Evolutionary conservation across 2,888 invertebrate genomes (phyloP).

Genomic region (Agrochola macilenta): DNA sequence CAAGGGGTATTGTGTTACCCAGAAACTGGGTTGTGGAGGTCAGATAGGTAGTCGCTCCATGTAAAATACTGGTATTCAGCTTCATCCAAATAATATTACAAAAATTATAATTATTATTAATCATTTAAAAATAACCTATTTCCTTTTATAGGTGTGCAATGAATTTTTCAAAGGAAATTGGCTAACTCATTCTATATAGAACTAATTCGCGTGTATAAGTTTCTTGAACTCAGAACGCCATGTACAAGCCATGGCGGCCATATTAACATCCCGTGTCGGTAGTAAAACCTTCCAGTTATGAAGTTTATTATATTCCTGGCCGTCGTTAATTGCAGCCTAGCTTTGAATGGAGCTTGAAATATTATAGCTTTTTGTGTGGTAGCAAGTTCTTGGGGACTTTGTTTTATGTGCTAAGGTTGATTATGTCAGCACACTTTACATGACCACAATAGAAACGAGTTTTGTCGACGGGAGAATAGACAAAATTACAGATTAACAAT

Average conservation of each 20-base stretch:
- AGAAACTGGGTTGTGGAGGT: too few relatives aligned
- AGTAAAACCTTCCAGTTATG: constrained; percentile 69
- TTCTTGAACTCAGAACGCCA: constrained; percentile 40
- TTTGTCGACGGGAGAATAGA: too few relatives aligned
- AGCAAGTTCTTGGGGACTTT: background rate
- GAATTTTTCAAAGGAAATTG: background rate
- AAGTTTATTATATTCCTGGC: constrained; percentile 67
- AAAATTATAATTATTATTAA: too few relatives aligned
- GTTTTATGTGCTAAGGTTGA: constrained; percentile 1
- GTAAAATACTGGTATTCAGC: too few relatives aligned
- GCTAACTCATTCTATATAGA: background rate
- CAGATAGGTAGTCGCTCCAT: too few relatives aligned
- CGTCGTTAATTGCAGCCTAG: constrained; percentile 41
- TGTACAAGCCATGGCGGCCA: constrained; percentile 20
- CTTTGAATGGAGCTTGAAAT: constrained; percentile 40
- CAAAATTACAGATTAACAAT: too few relatives aligned
- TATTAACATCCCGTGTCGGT: constrained; percentile 59
- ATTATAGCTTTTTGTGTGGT: constrained; percentile 26
- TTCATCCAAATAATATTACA: too few relatives aligned
- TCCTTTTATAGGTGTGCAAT: too few relatives aligned
- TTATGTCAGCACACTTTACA: too few relatives aligned
- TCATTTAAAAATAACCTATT: too few relatives aligned
- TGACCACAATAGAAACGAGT: too few relatives aligned
- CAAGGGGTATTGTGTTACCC: too few relatives aligned
- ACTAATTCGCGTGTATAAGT: constrained; percentile 37